phyloP scores from a whole-genome alignment of 2,113 vertebrate species.

The Dipodomys ordii region DNA sequence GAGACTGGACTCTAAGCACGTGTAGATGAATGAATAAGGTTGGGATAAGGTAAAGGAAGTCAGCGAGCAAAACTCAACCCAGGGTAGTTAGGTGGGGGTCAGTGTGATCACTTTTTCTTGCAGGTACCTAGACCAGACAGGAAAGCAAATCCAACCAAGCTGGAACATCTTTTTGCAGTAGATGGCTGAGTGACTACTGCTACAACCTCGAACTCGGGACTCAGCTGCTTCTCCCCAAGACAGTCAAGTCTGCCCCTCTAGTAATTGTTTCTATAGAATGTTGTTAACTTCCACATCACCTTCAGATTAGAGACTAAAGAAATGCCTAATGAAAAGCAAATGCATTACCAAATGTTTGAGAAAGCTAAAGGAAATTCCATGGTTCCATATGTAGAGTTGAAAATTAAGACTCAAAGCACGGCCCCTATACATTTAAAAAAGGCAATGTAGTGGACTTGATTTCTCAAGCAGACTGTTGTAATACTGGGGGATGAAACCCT shows the following conservation, averaged over 20 bases:
- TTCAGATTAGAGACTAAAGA: slow-evolving; percentile 26
- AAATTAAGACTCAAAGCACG: background rate
- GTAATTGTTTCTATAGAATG: background rate
- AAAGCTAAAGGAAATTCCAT: slow-evolving; percentile 44
- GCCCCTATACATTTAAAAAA: background rate
- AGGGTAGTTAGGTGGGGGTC: background rate
- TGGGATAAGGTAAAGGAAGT: background rate
- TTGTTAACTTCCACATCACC: background rate
- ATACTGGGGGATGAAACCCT: background rate
- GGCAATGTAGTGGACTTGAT: background rate
- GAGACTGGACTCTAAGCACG: background rate
- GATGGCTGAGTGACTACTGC: background rate
- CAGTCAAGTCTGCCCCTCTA: background rate
- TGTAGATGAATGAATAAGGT: background rate
- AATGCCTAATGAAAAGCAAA: slow-evolving; percentile 37
- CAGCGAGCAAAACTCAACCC: background rate
- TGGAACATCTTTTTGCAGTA: background rate
- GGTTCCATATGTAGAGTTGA: slow-evolving; percentile 19
- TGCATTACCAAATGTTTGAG: slow-evolving; percentile 12
- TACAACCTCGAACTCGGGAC: slow-evolving; percentile 7
- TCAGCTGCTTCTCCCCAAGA: background rate
- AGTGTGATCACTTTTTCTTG: background rate
- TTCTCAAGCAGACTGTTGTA: background rate
- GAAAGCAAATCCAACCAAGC: background rate
- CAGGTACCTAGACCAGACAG: background rate